phyloP scores from a whole-genome alignment of 2,888 invertebrate genomes.

The Himalopsyche kuldschensis region DNA sequence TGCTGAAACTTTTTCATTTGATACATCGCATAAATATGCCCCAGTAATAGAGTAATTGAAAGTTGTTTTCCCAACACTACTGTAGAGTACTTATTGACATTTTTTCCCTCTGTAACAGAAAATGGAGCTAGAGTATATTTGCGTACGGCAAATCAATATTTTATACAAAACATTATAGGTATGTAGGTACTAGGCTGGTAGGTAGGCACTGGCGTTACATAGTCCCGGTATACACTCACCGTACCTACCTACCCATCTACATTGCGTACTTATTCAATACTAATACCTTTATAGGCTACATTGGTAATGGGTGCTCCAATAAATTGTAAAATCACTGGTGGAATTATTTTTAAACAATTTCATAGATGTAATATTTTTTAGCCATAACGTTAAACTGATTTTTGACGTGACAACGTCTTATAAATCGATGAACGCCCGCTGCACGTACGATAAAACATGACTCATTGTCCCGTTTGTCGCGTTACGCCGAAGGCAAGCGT shows the following conservation, averaged over 20 bases:
- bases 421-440: too few relatives aligned
- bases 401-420: too few relatives aligned
- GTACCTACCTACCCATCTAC: not conserved
- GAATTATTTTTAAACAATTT: not conserved
- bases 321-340: not conserved
- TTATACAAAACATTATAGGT: conserved; percentile 34
- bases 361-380: not conserved
- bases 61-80: conserved; percentile 23
- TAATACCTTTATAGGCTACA: not conserved
- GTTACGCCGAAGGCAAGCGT: too few relatives aligned
- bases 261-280: not conserved
- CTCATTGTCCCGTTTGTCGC: too few relatives aligned
- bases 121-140: conserved; percentile 41
- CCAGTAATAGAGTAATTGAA: not conserved
- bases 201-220: not conserved
- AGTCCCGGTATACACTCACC: not conserved
- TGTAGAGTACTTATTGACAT: conserved; percentile 38
- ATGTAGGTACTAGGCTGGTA: not conserved
- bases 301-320: not conserved
- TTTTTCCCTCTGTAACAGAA: conserved; percentile 40
- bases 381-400: too few relatives aligned
- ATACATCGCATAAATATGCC: not conserved
- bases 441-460: too few relatives aligned
- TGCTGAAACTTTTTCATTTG: not conserved
- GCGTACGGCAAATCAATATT: conserved; percentile 40